Base-by-base conservation (phyloP, 1,140 invertebrate species). In the Lasioglossum baleicum region DNA sequence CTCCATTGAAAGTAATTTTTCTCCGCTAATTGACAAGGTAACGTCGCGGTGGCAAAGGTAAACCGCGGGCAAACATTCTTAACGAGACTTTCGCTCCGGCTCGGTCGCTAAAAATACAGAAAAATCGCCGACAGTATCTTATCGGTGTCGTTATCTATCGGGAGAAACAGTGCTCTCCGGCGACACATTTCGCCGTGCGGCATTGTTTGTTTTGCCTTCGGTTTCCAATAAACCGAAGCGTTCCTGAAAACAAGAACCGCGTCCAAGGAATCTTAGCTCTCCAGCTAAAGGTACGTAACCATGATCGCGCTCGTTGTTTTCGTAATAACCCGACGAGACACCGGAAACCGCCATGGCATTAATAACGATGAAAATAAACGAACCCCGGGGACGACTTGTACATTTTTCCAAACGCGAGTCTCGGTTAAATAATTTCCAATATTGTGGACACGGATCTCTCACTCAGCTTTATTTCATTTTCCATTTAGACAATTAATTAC, bases 281-380 rank as follows among this genome's bases (percentile, higher is more conserved):
- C 63, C 7, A 53, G 17, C 26, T 8, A 17, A 65, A 15, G 17
- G 10, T 2, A 7, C 63, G 15, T 4, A 26, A 2, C 17, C 20
- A 15, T 35, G 35, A 65, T 65, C n/a, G 42, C 20, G 20, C 42
- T 42, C 58, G 7, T 72, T 44, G 40, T 44, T 72, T 72, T 72
- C 71, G 40, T 63, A 73, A 20, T n/a, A 42, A 48, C 15, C 40
- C 13, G 31, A 20, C 13, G 13, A 53, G 15, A 5, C 15, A 53
- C 8, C 17, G 35, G 31, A 40, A 40, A 8, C 17, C 17, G 0
- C 63, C 17, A 65, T 42, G 35, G 63, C 10, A 65, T 40, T 31
- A n/a, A 65, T 42, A 42, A 17, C 7, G 35, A 65, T 17, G 15
- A 65, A 65, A 65, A 65, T 65, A 65, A 35, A 26, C 35, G 35